Base-by-base conservation (phyloP, 2,888 invertebrate genomes). In the Sericinus montela region DNA sequence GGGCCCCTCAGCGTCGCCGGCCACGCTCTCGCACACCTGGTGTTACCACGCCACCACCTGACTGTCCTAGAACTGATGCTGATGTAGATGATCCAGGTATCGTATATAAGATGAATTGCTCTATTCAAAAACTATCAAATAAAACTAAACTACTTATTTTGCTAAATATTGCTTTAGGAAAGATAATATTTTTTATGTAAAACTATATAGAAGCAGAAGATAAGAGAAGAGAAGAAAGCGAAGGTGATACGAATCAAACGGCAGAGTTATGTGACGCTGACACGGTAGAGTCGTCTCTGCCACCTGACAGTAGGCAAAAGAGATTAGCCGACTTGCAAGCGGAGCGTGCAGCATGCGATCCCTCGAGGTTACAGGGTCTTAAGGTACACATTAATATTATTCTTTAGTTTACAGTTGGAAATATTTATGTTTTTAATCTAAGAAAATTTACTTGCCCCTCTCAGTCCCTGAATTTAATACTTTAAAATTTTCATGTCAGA, bases 291-390 rank as follows among this genome's bases (percentile, higher is more conserved):
- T 93, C 94, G 0, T 91, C 93, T 0, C 73, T 93, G 42, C 94
- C 94, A 3, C 90, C 92, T 0, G 92, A 93, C 72, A 91, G 92
- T 58, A 91, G 92, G 43, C 93, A 93, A 67, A 91, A 91, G 70
- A 89, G 92, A 58, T 90, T 93, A 40, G 90, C 92, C 10, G 93
- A 94, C 67, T 69, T 94, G 58, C 93, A 94, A 91, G 87, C 91
- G 87, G 66, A 94, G 92, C 71, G 95, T 58, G 94, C 95, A 9
- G 94, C 94, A 56, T 96, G 96, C 71, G 94, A 94, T 66, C 93
- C 95, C 0, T 93, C 94, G 53, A 93, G 94, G 58, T 83, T 96
- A 51, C 94, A 93, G 65, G 93, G 93, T 59, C 86, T 95, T 48
- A 95, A 88, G 74, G 80, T 76, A 39, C 44, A 23, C 1, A 25